Base-by-base conservation (phyloP, 1,140 invertebrate species). In the Aethina tumida region DNA sequence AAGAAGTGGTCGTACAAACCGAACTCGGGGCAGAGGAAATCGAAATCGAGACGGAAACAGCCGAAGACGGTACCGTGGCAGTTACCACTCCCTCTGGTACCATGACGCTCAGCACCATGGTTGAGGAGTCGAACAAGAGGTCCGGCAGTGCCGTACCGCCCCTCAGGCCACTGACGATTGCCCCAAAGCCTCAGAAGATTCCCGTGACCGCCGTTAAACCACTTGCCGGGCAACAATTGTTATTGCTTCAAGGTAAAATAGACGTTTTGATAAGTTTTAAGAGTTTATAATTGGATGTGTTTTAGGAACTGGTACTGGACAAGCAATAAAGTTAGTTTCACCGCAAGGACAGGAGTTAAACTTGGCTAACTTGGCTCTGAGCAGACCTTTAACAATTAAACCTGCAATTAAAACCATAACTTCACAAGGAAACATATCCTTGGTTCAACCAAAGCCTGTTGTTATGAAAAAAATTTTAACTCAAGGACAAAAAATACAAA, bases 111-210 rank as follows among this genome's bases (percentile, higher is more conserved):
- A n/a, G n/a, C n/a, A n/a, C n/a, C n/a, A n/a, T n/a, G n/a, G n/a
- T n/a, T n/a, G n/a, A n/a, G n/a, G n/a, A n/a, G n/a, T n/a, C n/a
- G n/a, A n/a, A 34, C 36, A n/a, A 53, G 50, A 36, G 19, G 33
- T 19, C 34, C 42, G 9, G n/a, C 43, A 29, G 28, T n/a, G n/a
- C 22, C 4, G 47, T 63, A 4, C 60, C 59, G 12, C 60, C 57
- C 10, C 47, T 61, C 26, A 39, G 59, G 31, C 58, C 56, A 13
- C 40, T 63, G n/a, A 58, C 53, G 14, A 63, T 63, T 33, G 60
- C 60, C 9, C 60, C 60, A 5, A 63, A 63, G 47, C 60, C 60
- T 25, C 39, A 55, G 24, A 58, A 59, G 39, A 41, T 60, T 12
- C 56, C 60, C 13, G 46, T 61, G 12, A 21, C 48, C 8, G 40